Conservation (phyloP, 2,888 invertebrate genomes). For the Cactoblastis cactorum region DNA sequence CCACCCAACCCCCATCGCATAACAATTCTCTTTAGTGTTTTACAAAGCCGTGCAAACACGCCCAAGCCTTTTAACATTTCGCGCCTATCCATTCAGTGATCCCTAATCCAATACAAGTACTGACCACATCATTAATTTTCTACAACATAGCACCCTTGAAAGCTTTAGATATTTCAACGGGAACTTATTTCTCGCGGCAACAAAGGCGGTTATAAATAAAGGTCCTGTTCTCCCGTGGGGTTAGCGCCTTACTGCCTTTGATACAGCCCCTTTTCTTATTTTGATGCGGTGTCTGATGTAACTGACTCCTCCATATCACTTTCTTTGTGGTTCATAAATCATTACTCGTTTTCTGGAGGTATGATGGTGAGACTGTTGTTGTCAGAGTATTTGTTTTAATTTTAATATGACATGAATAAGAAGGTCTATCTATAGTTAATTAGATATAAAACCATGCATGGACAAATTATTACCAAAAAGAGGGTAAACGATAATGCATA, state of each 20-base stretch:
- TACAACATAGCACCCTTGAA: slow-evolving; percentile 72
- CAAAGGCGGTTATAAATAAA: slow-evolving; percentile 76
- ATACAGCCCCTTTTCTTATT: slow-evolving; percentile 75
- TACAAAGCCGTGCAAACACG: slow-evolving; percentile 63
- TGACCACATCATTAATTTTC: slow-evolving; percentile 78
- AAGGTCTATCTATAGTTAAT: no score
- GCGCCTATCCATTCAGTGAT: slow-evolving; percentile 44
- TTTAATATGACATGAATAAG: no score
- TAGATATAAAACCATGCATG: no score
- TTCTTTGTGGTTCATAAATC: slow-evolving; percentile 66
- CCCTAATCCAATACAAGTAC: slow-evolving; percentile 71
- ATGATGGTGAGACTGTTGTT: slow-evolving; percentile 16
- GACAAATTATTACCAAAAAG: no score
- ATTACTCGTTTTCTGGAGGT: slow-evolving; percentile 52
- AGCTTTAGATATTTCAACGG: slow-evolving; percentile 68
- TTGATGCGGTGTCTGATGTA: slow-evolving; percentile 71
- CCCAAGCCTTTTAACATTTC: slow-evolving; percentile 69
- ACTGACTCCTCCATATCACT: slow-evolving; percentile 58
- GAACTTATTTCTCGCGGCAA: slow-evolving; percentile 73
- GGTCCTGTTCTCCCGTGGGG: slow-evolving; percentile 56
- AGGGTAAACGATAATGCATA: no score
- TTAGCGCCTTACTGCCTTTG: slow-evolving; percentile 71
- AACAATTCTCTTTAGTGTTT: slow-evolving; percentile 60
- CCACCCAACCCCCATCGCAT: slow-evolving; percentile 33
- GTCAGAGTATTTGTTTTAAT: background rate